A percentile compares a stretch with the other conserved stretches of the same genome.
These are phyloP conservation scores for Ceraclea dissimilis DNA, from an alignment of 2,888 invertebrate genomes.

Conservation along the genomic window DNA sequence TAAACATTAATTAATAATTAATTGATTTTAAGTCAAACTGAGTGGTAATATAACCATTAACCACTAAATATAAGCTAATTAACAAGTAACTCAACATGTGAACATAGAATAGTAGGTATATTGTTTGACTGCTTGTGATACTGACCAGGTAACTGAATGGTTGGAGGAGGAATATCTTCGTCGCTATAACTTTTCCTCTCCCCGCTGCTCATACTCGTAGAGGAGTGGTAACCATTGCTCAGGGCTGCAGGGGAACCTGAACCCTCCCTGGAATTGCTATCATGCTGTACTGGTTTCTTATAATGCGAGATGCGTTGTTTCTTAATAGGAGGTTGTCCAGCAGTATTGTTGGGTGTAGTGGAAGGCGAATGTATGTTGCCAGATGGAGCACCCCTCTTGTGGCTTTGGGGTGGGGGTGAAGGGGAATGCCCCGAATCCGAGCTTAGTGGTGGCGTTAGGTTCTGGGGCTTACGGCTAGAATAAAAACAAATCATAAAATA, in stretches of 20 bases:
- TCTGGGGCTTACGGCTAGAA: slow-evolving; percentile 79
- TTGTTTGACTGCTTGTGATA: too few relatives aligned
- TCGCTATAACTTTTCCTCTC: slow-evolving; percentile 48
- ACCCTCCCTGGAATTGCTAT: slow-evolving; percentile 22
- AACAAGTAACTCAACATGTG: too few relatives aligned
- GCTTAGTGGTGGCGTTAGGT: slow-evolving; percentile 81
- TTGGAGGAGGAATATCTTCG: slow-evolving; percentile 42
- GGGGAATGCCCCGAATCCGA: slow-evolving; percentile 77
- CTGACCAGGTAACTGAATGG: slow-evolving; percentile 20
- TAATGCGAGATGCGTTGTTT: slow-evolving; percentile 84
- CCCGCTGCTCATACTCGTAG: slow-evolving; percentile 38
- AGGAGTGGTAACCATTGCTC: slow-evolving; percentile 27
- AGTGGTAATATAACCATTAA: too few relatives aligned
- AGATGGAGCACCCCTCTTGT: slow-evolving; percentile 40
- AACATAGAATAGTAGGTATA: too few relatives aligned
- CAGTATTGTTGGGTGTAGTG: slow-evolving; percentile 54
- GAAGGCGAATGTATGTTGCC: slow-evolving; percentile 64
- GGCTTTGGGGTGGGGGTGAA: slow-evolving; percentile 55
- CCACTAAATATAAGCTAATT: too few relatives aligned
- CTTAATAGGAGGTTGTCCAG: slow-evolving; percentile 55
- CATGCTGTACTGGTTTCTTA: slow-evolving; percentile 44
- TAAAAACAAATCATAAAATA: not conserved
- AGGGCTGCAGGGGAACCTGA: slow-evolving; percentile 25
- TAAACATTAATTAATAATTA: too few relatives aligned
- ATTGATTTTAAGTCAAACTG: too few relatives aligned